Evolutionary conservation across 2,113 vertebrate genomes (phyloP), one percentile per base, ranked within the genome.

Genomic region (Alosa alosa): DNA sequence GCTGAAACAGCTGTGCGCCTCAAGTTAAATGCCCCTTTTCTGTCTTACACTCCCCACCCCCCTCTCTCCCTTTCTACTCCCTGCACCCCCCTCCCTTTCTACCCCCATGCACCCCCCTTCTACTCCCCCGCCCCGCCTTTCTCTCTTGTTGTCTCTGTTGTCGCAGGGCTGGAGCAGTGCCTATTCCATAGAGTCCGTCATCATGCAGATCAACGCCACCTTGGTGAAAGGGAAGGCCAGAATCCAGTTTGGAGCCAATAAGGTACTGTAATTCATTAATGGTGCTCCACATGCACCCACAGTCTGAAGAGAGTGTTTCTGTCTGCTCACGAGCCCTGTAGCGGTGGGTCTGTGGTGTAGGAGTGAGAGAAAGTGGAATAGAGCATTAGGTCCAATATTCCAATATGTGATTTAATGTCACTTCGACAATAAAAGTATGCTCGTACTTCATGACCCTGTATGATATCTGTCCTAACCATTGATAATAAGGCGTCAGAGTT

Each of bases 161-260:
- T 83, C 0, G 1, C 87, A 99, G 98, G 98, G 98, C 93, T 99
- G 98, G 97, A 99, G 98, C 94, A 99, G 98, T 94, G 98, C 98
- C 95, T 99, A 99, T 92, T 99, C 98, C 64, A 98, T 99, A 95
- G 98, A 99, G 90, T 99, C 98, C 2, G 97, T 99, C 93, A 99
- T 99, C 93, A 99, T 99, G 98, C 98, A 99, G 90, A 99, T 99
- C 91, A 99, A 98, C 90, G 97, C 98, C 90, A 99, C 98, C 82
- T 94, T 98, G 92, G 97, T 99, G 85, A 99, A 99, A 96, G 98
- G 98, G 93, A 99, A 99, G 95, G 98, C 98, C 94, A 96, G 97
- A 92, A 96, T 99, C 86, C 98, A 99, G 93, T 98, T 99, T 92
- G 98, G 98, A 95, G 98, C 98, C 93, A 99, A 99, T 93, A 99